Evolutionary conservation across 2,113 vertebrate genomes (phyloP), one percentile per base, ranked within the genome.

Genomic region (Brachyistius frenatus): DNA sequence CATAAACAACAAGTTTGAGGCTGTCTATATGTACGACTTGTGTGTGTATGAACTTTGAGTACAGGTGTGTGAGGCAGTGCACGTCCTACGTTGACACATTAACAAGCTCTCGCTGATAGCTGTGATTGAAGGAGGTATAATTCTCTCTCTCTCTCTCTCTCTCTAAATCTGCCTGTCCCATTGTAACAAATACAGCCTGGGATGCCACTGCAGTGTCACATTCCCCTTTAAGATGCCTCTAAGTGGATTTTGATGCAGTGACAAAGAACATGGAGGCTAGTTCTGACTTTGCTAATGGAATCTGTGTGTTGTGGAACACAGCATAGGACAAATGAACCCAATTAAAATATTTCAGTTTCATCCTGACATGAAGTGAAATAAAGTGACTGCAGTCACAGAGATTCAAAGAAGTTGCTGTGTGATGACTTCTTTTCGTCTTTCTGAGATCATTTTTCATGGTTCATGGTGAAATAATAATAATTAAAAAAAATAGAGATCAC

Each of bases 171-270:
- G 32, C 57, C 37, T 49, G 54, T 56, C 46, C 10, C 52, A 63
- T 65, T 80, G 50, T 60, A 72, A 63, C 33, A 56, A 49, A 55
- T 39, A 55, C 57, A 78, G 64, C 75, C 71, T 58, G 53, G 72
- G 70, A 72, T 72, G 49, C 5, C 74, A 37, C 49, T 73, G 49
- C 7, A 61, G 77, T 83, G 73, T 84, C 83, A 89, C 72, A 33
- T 84, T 47, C 41, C 14, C 75, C 50, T 81, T 77, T 62, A 58
- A 72, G 57, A 47, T 35, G 47, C 44, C 47, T 66, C 73, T 83
- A 82, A 89, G 74, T 86, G 71, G 83, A 88, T 88, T 88, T 71
- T 67, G 39, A 77, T 67, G 70, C 67, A 67, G 65, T 73, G 55
- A 60, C 84, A 84, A 46, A 66, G 15, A 63, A 64, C 69, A 67